These are phyloP conservation scores for Ectemnius lituratus DNA, from an alignment of 2,888 invertebrate genomes.

Conservation along the genomic window DNA sequence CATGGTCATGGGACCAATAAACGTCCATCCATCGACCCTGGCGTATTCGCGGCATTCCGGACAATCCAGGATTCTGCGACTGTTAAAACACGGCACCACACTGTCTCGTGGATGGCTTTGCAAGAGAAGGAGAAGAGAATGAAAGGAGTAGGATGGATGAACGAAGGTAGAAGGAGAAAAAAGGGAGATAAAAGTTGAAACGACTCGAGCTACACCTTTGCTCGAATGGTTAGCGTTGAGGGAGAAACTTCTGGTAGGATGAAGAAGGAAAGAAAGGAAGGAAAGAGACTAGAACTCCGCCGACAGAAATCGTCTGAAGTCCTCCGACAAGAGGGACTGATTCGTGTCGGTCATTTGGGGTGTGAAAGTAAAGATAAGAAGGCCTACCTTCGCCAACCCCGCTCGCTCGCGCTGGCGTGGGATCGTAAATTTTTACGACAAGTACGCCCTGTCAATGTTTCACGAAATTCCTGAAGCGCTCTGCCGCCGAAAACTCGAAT, in stretches of 20 bases:
- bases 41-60: conserved; percentile 47
- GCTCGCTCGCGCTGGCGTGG: conserved; percentile 26
- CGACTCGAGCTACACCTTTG: conserved; percentile 38
- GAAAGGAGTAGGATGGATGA: neutral
- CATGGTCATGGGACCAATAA: conserved; percentile 54
- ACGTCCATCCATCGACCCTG: conserved; percentile 49
- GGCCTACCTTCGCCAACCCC: too few relatives aligned
- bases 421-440: conserved; percentile 62
- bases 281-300: conserved; percentile 5
- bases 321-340: conserved; percentile 52
- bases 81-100: conserved; percentile 37
- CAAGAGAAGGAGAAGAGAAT: neutral
- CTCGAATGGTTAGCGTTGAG: conserved; percentile 27
- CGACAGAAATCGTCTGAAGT: conserved; percentile 56
- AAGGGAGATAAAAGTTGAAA: conserved; percentile 18
- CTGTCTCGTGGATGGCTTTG: conserved; percentile 11
- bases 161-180: conserved; percentile 24
- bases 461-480: conserved; percentile 54
- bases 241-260: conserved; percentile 14
- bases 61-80: conserved; percentile 54
- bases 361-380: conserved; percentile 63
- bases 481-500: conserved; percentile 44
- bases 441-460: conserved; percentile 56
- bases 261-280: conserved; percentile 11
- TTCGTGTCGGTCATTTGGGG: conserved; percentile 63